These are phyloP conservation scores for Austrolebias charrua DNA, from an alignment of 2,797 vertebrate genomes.

Conservation along the genomic window DNA sequence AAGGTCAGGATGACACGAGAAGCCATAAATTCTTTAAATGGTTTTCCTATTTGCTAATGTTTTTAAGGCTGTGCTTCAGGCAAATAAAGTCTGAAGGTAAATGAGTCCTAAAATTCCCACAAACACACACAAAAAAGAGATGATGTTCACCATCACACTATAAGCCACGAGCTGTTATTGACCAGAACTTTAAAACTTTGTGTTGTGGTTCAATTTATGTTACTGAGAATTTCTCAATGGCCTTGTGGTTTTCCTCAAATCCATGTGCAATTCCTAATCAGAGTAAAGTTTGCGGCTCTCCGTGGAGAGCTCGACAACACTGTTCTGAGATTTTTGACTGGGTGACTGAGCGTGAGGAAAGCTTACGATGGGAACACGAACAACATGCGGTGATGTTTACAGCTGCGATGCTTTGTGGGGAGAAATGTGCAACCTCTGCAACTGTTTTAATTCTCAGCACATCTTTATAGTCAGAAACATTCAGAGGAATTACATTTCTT, in stretches of 20 bases:
- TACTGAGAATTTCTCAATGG: slow-evolving; percentile 55
- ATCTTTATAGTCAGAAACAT: slow-evolving; percentile 48
- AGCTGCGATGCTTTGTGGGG: slow-evolving; percentile 65
- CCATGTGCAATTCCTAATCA: slow-evolving; percentile 65
- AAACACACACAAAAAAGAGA: slow-evolving; percentile 23
- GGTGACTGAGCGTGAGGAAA: slow-evolving; percentile 64
- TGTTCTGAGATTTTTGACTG: slow-evolving; percentile 63
- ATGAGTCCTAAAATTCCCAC: slow-evolving; percentile 21
- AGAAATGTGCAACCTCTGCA: slow-evolving; percentile 57
- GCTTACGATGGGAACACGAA: slow-evolving; percentile 70
- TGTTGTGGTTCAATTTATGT: slow-evolving; percentile 54
- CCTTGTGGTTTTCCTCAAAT: slow-evolving; percentile 54
- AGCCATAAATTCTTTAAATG: slow-evolving; percentile 8
- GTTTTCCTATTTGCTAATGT: slow-evolving; percentile 5
- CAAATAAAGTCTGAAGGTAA: slow-evolving; percentile 16
- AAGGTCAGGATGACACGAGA: slow-evolving; percentile 5
- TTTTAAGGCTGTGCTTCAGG: slow-evolving; percentile 12
- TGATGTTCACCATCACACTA: slow-evolving; percentile 34
- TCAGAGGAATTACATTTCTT: slow-evolving; percentile 26
- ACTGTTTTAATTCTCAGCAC: slow-evolving; percentile 61
- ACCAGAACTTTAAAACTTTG: slow-evolving; percentile 43
- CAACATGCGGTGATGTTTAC: slow-evolving; percentile 79
- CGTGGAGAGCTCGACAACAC: slow-evolving; percentile 62
- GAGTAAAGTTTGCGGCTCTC: slow-evolving; percentile 56
- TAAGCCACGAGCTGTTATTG: slow-evolving; percentile 38